These are phyloP conservation scores for Cygnus buccinator DNA, from an alignment of 2,113 vertebrate species.

Conservation along the genomic window DNA sequence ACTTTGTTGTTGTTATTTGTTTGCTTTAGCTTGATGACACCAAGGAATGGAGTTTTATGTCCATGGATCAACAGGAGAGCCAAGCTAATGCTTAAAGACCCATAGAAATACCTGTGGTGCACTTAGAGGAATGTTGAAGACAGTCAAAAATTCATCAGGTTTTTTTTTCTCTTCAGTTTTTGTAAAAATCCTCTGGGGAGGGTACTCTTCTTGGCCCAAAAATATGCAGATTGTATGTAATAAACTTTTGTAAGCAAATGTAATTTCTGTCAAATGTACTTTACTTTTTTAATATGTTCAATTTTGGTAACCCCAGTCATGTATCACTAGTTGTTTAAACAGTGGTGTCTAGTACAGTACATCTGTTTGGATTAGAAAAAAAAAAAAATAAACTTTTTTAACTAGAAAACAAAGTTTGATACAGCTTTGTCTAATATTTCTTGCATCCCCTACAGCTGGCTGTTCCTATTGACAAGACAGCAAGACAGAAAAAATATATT, in stretches of 20 bases:
- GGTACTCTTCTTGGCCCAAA: conserved; percentile 66
- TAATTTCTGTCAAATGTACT: conserved; percentile 74
- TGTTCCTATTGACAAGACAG: neutral
- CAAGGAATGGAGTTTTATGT: conserved; percentile 43
- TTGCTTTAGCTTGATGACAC: conserved; percentile 65
- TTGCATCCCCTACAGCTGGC: neutral
- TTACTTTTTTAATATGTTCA: conserved; percentile 70
- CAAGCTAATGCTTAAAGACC: conserved; percentile 47
- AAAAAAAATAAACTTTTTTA: neutral
- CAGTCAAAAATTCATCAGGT: conserved; percentile 63
- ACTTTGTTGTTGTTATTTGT: conserved; percentile 45
- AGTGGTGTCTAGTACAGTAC: conserved; percentile 56
- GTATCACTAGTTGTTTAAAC: conserved; percentile 59
- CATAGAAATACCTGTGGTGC: conserved; percentile 29
- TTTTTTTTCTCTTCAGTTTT: conserved; percentile 74
- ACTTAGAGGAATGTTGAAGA: conserved; percentile 33
- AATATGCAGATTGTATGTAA: conserved; percentile 82
- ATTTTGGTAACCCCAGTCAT: conserved; percentile 64
- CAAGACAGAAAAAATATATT: conserved; percentile 4
- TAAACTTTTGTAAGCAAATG: conserved; percentile 78
- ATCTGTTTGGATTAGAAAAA: conserved; percentile 25
- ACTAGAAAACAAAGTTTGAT: conserved; percentile 37
- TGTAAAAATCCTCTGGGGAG: conserved; percentile 55
- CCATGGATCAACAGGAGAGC: conserved; percentile 22
- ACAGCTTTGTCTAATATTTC: conserved; percentile 8